A percentile compares a stretch with the other conserved stretches of the same genome.
These are phyloP conservation scores for Mastomys natalensis DNA, from an alignment of 2,113 vertebrate genomes.

Conservation along the genomic window DNA sequence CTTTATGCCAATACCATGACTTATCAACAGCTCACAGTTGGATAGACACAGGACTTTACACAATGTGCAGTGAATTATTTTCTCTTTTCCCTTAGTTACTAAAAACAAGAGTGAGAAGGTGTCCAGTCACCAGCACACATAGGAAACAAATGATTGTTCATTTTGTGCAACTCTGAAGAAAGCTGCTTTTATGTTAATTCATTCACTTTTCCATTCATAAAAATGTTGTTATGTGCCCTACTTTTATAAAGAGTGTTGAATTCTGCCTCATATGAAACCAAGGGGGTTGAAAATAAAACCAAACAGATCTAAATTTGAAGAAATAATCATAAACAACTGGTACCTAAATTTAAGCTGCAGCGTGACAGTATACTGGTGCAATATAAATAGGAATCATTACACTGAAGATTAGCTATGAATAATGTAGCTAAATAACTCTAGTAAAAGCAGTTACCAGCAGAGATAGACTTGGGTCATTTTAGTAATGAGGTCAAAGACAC, in stretches of 20 bases:
- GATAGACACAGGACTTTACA: constrained; percentile 40
- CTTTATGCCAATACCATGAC: constrained; percentile 55
- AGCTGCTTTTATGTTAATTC: constrained; percentile 1
- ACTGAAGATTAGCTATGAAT: background rate
- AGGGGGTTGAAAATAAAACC: background rate
- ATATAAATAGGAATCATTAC: too few relatives aligned
- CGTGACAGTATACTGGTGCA: background rate
- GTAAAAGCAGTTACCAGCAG: background rate
- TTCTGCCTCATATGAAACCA: background rate
- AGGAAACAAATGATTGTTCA: background rate
- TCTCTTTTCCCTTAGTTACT: background rate
- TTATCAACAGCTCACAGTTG: constrained; percentile 71
- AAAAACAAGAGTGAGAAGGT: constrained; percentile 11
- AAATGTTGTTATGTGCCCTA: background rate
- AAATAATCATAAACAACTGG: background rate
- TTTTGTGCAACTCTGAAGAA: constrained; percentile 3
- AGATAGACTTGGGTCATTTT: background rate
- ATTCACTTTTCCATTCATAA: constrained; percentile 52
- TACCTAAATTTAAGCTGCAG: background rate
- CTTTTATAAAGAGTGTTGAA: background rate
- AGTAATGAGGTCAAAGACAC: background rate
- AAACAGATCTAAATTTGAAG: background rate
- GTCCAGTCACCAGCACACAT: background rate
- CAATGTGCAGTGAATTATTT: constrained; percentile 19
- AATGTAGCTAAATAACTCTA: background rate